Conservation (phyloP, 2,113 vertebrate genomes). For the Cricetomys ansorgei region DNA sequence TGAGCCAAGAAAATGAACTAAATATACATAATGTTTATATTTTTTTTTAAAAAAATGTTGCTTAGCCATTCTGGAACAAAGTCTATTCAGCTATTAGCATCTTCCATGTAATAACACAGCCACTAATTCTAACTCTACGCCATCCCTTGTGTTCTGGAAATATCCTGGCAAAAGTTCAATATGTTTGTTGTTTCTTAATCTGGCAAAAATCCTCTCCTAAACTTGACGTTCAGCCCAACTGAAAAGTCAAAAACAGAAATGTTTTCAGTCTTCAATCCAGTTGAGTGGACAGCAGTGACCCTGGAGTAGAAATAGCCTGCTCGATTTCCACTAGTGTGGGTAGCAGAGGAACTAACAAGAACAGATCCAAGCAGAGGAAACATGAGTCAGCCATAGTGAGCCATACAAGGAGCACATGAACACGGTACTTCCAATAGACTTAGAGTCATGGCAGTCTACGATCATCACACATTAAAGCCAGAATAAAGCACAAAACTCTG, state of each 20-base stretch:
- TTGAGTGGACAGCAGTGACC: slow-evolving; percentile 4
- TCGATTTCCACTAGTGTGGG: neutral
- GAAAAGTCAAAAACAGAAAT: slow-evolving; percentile 54
- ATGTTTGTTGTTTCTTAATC: slow-evolving; percentile 41
- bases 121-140: neutral
- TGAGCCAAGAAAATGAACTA: slow-evolving; percentile 52
- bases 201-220: slow-evolving; percentile 57
- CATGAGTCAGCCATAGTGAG: neutral
- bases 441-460: slow-evolving; percentile 4
- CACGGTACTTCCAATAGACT: neutral
- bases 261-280: slow-evolving; percentile 3
- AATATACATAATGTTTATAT: slow-evolving; percentile 1
- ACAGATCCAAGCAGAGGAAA: neutral
- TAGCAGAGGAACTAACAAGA: slow-evolving; percentile 8
- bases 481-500: slow-evolving; percentile 10
- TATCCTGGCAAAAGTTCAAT: slow-evolving; percentile 24
- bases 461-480: neutral
- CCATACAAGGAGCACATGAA: neutral
- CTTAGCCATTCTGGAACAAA: slow-evolving; percentile 49
- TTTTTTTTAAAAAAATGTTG: slow-evolving; percentile 22
- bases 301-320: slow-evolving; percentile 15
- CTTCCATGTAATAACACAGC: neutral
- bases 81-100: slow-evolving; percentile 13
- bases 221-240: slow-evolving; percentile 47
- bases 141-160: slow-evolving; percentile 19